Percentiles rank a stretch among this genome's conserved stretches.
Evolutionary conservation across 2,888 invertebrate species (phyloP).

Genomic region (Heteropelma amictum): DNA sequence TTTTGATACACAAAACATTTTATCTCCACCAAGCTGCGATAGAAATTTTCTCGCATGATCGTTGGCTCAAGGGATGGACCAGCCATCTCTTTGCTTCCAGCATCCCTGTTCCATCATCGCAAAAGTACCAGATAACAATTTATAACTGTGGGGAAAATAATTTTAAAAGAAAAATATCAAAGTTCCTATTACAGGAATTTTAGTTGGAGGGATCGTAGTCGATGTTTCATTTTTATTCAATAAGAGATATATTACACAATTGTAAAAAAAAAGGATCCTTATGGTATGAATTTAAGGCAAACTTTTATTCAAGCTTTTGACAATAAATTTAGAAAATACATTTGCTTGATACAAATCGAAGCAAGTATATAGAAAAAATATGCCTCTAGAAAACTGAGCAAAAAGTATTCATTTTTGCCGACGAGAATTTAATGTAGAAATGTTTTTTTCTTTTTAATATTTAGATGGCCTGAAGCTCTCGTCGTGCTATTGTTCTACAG

Average conservation of each 20-base stretch:
- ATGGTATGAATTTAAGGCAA: too few relatives aligned
- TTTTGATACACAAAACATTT: conserved; percentile 65
- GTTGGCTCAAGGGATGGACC: conserved; percentile 65
- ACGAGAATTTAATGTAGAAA: neutral
- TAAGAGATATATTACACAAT: too few relatives aligned
- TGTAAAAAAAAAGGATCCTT: too few relatives aligned
- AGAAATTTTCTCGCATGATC: conserved; percentile 59
- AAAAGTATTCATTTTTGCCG: too few relatives aligned
- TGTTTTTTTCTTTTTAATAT: neutral
- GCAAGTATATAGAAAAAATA: too few relatives aligned
- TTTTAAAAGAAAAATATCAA: too few relatives aligned
- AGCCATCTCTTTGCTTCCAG: conserved; percentile 66
- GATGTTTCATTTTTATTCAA: too few relatives aligned
- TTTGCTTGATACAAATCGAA: neutral
- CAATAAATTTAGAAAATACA: neutral
- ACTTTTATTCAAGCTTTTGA: too few relatives aligned
- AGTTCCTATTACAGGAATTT: too few relatives aligned
- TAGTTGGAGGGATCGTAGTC: too few relatives aligned
- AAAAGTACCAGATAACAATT: conserved; percentile 60
- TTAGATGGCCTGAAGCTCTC: conserved; percentile 49
- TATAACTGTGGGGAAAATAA: too few relatives aligned
- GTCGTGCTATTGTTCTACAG: conserved; percentile 60
- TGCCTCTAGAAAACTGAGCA: too few relatives aligned
- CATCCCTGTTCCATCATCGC: conserved; percentile 60
- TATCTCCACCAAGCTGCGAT: conserved; percentile 64